Percentiles rank a stretch among this genome's conserved stretches.
Evolutionary conservation across 2,113 vertebrate genomes (phyloP).

Genomic region (Eurystomus gularis): DNA sequence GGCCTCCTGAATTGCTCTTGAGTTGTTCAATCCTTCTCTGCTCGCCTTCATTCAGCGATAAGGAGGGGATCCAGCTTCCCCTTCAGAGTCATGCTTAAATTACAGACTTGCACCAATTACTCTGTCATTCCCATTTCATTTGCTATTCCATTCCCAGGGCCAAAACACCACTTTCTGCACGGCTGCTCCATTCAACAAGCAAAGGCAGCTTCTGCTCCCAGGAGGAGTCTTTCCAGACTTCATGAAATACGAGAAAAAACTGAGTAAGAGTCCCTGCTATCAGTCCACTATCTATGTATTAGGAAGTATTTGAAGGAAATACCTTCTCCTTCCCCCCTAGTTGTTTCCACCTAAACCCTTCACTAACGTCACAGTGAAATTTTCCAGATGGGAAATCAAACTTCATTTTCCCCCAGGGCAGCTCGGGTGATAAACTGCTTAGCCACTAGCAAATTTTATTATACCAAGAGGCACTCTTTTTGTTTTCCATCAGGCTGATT

Average conservation of each 20-base stretch:
- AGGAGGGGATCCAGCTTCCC: neutral
- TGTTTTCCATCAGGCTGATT: slow-evolving; percentile 17
- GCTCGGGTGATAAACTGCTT: slow-evolving; percentile 1
- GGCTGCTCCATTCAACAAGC: neutral
- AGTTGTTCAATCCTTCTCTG: neutral
- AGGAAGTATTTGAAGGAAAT: neutral
- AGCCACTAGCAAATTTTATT: neutral
- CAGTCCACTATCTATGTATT: neutral
- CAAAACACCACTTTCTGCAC: neutral
- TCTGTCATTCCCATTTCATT: neutral
- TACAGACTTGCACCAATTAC: rapidly evolving
- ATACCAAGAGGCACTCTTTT: neutral
- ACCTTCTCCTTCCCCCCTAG: neutral
- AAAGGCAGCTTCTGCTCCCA: neutral
- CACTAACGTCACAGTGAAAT: neutral
- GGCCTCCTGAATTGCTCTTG: neutral
- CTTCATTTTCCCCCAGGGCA: neutral
- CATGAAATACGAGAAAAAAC: neutral
- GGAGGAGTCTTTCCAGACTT: neutral
- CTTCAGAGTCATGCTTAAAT: neutral
- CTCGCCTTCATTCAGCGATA: too few relatives aligned
- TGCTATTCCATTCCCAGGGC: neutral
- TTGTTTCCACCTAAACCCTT: neutral
- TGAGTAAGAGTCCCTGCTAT: neutral
- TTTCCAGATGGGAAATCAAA: slow-evolving; percentile 7